Conservation (phyloP, 2,888 invertebrate species). For the Acleris laterana region DNA sequence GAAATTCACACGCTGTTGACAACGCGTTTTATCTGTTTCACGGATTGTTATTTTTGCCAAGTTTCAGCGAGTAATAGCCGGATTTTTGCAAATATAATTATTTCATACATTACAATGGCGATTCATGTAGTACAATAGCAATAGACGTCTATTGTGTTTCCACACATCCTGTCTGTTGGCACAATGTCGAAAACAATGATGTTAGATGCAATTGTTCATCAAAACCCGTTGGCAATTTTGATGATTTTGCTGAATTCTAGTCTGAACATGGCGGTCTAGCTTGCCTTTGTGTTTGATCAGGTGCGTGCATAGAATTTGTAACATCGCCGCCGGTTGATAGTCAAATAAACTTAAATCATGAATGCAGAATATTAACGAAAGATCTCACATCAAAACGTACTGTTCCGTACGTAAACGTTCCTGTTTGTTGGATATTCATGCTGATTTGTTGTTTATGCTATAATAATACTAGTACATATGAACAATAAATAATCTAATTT, state of each 20-base stretch:
- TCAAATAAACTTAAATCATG: constrained; percentile 12
- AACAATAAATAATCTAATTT: no score
- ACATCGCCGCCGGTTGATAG: background rate
- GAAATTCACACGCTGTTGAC: constrained; percentile 25
- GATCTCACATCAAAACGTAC: background rate
- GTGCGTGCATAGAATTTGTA: constrained; percentile 10
- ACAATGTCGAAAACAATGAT: constrained; percentile 36
- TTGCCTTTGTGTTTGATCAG: constrained; percentile 16
- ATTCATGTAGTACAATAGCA: constrained; percentile 31
- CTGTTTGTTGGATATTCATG: no score
- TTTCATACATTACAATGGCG: constrained; percentile 23
- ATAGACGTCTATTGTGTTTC: constrained; percentile 30
- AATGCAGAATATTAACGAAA: background rate
- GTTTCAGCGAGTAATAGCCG: constrained; percentile 8
- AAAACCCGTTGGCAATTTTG: constrained; percentile 33
- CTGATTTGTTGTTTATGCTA: no score
- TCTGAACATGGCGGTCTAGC: no score
- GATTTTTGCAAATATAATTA: constrained; percentile 34
- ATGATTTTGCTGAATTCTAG: constrained; percentile 35
- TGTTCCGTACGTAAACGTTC: no score
- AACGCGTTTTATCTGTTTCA: constrained; percentile 23
- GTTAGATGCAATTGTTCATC: constrained; percentile 27
- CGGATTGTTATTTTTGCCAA: constrained; percentile 25
- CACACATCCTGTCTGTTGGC: constrained; percentile 34
- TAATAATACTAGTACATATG: no score